Evolutionary conservation across 2,797 vertebrate genomes (phyloP).

Genomic region (Molothrus ater): DNA sequence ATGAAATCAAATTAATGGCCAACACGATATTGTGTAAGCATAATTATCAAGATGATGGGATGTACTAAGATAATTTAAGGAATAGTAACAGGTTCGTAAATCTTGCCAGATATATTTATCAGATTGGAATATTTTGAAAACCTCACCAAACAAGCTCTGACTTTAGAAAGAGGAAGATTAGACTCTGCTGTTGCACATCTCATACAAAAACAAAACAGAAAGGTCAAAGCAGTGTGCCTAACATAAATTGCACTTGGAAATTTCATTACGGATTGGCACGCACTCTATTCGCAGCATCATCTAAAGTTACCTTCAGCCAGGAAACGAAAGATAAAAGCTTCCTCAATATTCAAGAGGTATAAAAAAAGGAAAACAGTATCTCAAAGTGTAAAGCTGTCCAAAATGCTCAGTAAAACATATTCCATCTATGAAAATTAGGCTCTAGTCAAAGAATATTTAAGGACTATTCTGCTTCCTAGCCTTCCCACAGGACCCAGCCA

Average conservation of each 20-base stretch:
- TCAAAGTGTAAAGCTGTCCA: background rate
- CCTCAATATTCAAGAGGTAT: slow-evolving; percentile 3
- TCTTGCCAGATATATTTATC: slow-evolving; percentile 54
- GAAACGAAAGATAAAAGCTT: slow-evolving; percentile 21
- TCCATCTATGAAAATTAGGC: slow-evolving; percentile 14
- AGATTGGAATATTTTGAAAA: slow-evolving; percentile 46
- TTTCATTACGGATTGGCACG: slow-evolving; percentile 23
- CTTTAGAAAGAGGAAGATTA: slow-evolving; percentile 54
- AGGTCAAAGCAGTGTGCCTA: slow-evolving; percentile 32
- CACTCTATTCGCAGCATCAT: background rate
- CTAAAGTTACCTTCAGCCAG: slow-evolving; percentile 31
- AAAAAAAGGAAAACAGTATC: background rate
- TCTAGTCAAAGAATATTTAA: slow-evolving; percentile 23
- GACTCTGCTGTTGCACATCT: slow-evolving; percentile 21
- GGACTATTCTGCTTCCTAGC: background rate
- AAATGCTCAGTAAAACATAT: background rate
- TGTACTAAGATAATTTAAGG: slow-evolving; percentile 52
- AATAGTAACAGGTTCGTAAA: slow-evolving; percentile 38
- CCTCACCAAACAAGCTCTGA: slow-evolving; percentile 45
- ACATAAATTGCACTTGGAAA: slow-evolving; percentile 53
- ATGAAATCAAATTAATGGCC: slow-evolving; percentile 55
- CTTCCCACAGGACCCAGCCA: background rate
- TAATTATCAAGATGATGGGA: slow-evolving; percentile 52
- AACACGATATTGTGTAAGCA: slow-evolving; percentile 39
- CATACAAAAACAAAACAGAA: slow-evolving; percentile 58